Evolutionary conservation across 2,797 vertebrate genomes (phyloP), one percentile per base, ranked within the genome.

Genomic region (Pelochelys cantorii): DNA sequence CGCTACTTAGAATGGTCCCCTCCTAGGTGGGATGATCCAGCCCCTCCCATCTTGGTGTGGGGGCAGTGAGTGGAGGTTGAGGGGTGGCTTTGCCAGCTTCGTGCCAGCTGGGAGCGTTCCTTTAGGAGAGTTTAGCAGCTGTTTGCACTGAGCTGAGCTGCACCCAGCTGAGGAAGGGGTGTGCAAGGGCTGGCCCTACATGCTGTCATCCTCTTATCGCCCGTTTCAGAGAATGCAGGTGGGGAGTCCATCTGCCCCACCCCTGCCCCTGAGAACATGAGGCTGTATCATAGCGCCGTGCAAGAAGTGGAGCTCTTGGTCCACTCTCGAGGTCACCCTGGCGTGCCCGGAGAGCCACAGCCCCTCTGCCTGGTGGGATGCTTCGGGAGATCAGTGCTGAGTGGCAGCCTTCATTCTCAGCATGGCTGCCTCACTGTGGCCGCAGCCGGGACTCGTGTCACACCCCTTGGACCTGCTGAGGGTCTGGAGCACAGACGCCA

Each of bases 391-490:
- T 4, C 57, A 5, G 10, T 10, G 2, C 10, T 4, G 57, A 59
- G 57, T 4, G 10, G 57, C 57, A 59, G 23, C 23, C 10, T 59
- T 27, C 25, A 59, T 23, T 23, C 57, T 59, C 57, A 59, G 25
- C 57, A 11, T 25, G 11, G 25, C 25, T 27, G 57, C 25, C 25
- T 27, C 57, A 11, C 10, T 2, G 25, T 11, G 25, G 27, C 57
- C 57, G 3, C 57, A 59, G 23, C 57, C 53, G 10, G 57, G 23
- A 59, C 57, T 11, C 57, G 5, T 4, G 48, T 54, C 6, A 82
- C 65, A 57, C 60, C 14, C 48, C 77, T 5, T 0, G 0, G 7
- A 4, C 2, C 4, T 23, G 27, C 85, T 7, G 59, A n/a, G 0
- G 3, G 55, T 0, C n/a, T 4, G 83, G 15, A n/a, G 71, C 4